A percentile compares a stretch with the other conserved stretches of the same genome.
These are phyloP conservation scores for Malachius bipustulatus DNA, from an alignment of 2,888 invertebrate genomes.

Conservation along the genomic window DNA sequence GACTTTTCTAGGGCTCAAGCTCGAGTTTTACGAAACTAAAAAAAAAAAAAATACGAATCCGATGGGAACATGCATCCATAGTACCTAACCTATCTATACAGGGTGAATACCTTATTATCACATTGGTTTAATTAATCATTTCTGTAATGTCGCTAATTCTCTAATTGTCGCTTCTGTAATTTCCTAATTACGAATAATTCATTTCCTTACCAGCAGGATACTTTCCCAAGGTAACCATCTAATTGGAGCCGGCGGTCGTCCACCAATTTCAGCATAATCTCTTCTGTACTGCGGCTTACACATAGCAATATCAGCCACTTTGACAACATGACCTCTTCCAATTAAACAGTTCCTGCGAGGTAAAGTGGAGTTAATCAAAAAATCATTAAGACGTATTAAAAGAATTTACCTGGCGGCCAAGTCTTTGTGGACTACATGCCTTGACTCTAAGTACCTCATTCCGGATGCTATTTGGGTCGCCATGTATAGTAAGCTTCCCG, in stretches of 20 bases:
- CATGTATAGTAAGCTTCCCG: conserved; percentile 58
- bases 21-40: too few species aligned
- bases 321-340: conserved; percentile 47
- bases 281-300: conserved; percentile 49
- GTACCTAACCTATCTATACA: too few species aligned
- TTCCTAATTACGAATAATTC: too few species aligned
- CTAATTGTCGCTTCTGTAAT: too few species aligned
- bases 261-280: conserved; percentile 51
- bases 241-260: conserved; percentile 48
- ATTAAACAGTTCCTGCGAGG: conserved; percentile 51
- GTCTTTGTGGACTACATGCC: conserved; percentile 68
- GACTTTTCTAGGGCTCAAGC: background rate
- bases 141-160: background rate
- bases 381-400: too few species aligned
- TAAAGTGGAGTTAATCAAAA: too few species aligned
- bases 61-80: too few species aligned
- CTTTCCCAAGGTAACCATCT: conserved; percentile 57
- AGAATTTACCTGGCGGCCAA: conserved; percentile 50
- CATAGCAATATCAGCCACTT: conserved; percentile 52
- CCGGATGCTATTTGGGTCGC: conserved; percentile 66
- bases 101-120: too few species aligned
- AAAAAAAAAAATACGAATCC: too few species aligned
- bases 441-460: conserved; percentile 68
- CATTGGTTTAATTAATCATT: background rate
- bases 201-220: conserved; percentile 48